Evolutionary conservation across 2,888 invertebrate genomes (phyloP).

Genomic region (Alitta virens): DNA sequence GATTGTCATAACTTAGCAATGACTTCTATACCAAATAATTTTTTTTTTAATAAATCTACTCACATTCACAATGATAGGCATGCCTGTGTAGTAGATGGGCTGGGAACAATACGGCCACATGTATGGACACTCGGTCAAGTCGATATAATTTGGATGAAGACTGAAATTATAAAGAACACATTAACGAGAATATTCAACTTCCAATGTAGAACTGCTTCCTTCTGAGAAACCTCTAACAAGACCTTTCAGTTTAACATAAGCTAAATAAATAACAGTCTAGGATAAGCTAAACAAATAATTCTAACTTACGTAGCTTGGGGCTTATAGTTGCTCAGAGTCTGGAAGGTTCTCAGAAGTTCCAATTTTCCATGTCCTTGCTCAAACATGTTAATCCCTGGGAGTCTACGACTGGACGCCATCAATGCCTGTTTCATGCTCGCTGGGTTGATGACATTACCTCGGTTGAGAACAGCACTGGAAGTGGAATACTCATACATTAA

Average conservation of each 20-base stretch:
- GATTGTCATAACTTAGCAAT: not conserved
- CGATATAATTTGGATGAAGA: conserved; percentile 76
- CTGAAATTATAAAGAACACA: too few species aligned
- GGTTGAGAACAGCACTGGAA: conserved; percentile 59
- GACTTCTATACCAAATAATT: not conserved
- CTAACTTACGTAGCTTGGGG: conserved; percentile 63
- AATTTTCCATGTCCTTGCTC: conserved; percentile 96
- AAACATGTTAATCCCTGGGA: conserved; percentile 86
- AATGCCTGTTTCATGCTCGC: conserved; percentile 94
- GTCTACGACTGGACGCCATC: conserved; percentile 82
- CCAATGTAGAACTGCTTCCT: too few species aligned
- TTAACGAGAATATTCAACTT: too few species aligned
- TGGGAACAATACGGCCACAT: conserved; percentile 99
- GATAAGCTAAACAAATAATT: too few species aligned
- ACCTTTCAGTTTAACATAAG: too few species aligned
- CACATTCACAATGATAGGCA: conserved; percentile 84
- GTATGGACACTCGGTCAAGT: conserved; percentile 91
- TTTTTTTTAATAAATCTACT: conserved; percentile 13
- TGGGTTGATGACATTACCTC: conserved; percentile 65
- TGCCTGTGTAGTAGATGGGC: conserved; percentile 81
- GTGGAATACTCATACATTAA: too few species aligned
- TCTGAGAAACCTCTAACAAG: too few species aligned
- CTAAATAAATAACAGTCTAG: too few species aligned
- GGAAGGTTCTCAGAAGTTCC: conserved; percentile 84
- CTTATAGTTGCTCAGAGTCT: conserved; percentile 66